Conservation (phyloP, 2,797 vertebrate genomes). For the Characodon lateralis region DNA sequence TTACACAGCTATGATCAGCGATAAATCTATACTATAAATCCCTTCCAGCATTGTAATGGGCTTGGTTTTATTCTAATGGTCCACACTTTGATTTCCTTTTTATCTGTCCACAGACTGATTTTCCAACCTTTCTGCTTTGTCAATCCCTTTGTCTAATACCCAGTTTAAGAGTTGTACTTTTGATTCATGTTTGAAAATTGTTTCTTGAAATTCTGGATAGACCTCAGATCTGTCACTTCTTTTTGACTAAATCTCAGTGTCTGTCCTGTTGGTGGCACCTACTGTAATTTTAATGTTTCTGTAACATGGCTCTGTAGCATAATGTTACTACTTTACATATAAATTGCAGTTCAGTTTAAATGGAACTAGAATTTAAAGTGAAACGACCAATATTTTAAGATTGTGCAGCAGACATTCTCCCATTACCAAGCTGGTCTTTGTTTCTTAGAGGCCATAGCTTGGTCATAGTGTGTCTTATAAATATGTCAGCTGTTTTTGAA, state of each 20-base stretch:
- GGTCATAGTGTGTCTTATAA: neutral
- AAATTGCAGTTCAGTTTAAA: neutral
- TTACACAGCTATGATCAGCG: conserved; percentile 37
- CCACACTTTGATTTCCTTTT: conserved; percentile 34
- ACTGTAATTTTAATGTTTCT: neutral
- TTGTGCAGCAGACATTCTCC: neutral
- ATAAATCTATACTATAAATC: conserved; percentile 50
- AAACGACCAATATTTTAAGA: neutral
- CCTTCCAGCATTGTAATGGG: conserved; percentile 26
- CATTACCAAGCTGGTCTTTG: neutral
- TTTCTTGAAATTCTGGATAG: conserved; percentile 30
- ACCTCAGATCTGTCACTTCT: conserved; percentile 26
- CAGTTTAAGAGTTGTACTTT: conserved; percentile 19
- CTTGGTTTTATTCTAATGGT: conserved; percentile 30
- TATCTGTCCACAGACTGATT: conserved; percentile 43
- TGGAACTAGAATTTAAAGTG: neutral
- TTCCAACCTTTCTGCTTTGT: conserved; percentile 13
- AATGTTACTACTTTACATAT: neutral
- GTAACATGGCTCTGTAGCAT: neutral
- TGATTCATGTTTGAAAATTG: neutral
- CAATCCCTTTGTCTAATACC: conserved; percentile 25
- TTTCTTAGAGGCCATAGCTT: neutral
- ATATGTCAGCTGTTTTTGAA: neutral
- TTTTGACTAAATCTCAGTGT: conserved; percentile 11
- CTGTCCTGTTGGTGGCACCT: conserved; percentile 9